Conservation (phyloP, 2,113 vertebrate genomes). For the Macaca mulatta region DNA sequence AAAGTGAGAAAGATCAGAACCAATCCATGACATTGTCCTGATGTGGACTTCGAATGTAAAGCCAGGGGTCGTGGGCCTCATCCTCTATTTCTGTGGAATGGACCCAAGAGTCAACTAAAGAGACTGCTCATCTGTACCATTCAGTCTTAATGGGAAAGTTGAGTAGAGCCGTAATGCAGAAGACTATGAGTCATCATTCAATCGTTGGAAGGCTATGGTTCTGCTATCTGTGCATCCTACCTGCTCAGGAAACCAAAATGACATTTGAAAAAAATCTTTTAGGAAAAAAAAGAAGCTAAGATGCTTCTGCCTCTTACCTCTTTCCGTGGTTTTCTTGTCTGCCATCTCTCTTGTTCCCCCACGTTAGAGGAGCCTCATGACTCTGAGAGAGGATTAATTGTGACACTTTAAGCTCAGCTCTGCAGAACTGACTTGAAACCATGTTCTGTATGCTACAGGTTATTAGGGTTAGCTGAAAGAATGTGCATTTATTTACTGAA, state of each 20-base stretch:
- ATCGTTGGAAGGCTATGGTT: not conserved
- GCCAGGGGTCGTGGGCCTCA: not conserved
- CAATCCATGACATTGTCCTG: not conserved
- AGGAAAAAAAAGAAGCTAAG: not conserved
- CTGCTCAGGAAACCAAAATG: not conserved
- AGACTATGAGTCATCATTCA: not conserved
- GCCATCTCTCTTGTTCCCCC: not conserved
- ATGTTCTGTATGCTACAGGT: conserved; percentile 74
- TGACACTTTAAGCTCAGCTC: not conserved
- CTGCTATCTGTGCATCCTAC: not conserved
- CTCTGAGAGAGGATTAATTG: conserved; percentile 49
- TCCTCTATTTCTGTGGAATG: not conserved
- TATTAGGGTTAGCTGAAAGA: conserved; percentile 80
- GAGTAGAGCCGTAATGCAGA: not conserved
- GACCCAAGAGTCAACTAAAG: not conserved
- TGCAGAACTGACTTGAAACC: conserved; percentile 32
- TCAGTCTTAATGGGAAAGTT: not conserved
- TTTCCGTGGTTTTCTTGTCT: not conserved
- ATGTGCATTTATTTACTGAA: conserved; percentile 85
- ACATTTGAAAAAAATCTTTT: conserved; percentile 27
- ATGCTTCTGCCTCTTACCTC: not conserved
- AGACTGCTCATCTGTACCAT: not conserved
- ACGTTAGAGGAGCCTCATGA: not conserved
- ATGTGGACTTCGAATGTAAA: not conserved
- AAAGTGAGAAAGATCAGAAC: not conserved